Evolutionary conservation across 2,113 vertebrate genomes (phyloP).

Genomic region (Fulmarus glacialis): DNA sequence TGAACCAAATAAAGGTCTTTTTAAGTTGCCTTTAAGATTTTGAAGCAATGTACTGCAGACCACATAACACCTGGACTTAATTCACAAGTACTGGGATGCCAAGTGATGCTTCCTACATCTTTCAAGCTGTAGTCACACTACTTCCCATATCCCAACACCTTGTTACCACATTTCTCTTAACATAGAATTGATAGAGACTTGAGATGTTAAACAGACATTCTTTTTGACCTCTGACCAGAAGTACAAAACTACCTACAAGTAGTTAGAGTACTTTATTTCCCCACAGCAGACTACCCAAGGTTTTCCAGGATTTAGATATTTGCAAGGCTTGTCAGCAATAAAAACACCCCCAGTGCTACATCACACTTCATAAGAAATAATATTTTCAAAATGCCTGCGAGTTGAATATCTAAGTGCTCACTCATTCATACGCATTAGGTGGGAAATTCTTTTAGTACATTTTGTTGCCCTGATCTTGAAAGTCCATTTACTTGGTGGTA

Average conservation of each 20-base stretch:
- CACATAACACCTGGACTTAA: neutral
- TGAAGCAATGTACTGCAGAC: neutral
- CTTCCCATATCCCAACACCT: neutral
- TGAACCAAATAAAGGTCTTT: neutral
- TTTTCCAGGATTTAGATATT: neutral
- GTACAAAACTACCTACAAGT: neutral
- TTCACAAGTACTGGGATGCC: neutral
- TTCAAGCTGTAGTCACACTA: neutral
- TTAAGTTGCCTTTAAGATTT: neutral
- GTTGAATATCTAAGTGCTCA: neutral
- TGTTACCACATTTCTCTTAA: constrained; percentile 21
- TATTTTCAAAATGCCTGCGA: neutral
- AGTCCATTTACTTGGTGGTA: neutral
- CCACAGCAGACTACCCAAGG: neutral
- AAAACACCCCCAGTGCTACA: neutral
- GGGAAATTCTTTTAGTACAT: neutral
- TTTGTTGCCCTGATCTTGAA: neutral
- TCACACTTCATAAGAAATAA: neutral
- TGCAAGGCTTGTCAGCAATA: neutral
- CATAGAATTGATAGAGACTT: neutral
- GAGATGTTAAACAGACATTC: constrained; percentile 28
- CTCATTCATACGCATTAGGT: neutral
- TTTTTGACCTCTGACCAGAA: constrained; percentile 12
- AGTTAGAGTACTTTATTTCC: neutral
- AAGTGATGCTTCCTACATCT: neutral